Base-by-base conservation (phyloP, 2,888 invertebrate species). In the Calameuta pallipes region DNA sequence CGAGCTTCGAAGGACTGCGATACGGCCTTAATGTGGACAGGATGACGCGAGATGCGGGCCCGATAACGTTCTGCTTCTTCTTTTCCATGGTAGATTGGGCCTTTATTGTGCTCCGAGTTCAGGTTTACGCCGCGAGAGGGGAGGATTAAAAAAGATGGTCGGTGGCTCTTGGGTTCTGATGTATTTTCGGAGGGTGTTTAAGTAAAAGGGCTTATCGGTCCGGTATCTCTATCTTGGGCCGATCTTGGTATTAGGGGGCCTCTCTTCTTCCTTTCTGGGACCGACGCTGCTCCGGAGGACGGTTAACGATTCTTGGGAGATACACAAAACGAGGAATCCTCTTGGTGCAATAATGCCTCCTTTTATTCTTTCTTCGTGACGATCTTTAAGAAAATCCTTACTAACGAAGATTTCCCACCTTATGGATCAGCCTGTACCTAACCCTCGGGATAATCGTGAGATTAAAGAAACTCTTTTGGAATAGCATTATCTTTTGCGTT, bases 211-310 rank as follows among this genome's bases (percentile, higher is more conserved):
- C 83, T 85, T 87, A 87, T 87, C 87, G 81, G 69, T 68, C 37
- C 81, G 78, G 84, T 85, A 86, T 85, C 87, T 86, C 81, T 85
- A 86, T 85, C 85, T 79, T 36, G 69, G 75, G n/a, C 82, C 85
- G 80, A 85, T 85, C 85, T 85, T 76, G 76, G 82, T 82, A 83
- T 83, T 82, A 83, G 79, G 78, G 81, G 34, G 75, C 33, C 70
- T 23, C 31, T 15, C 23, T 31, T 33, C 11, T 70, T 70, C 70
- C 70, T 33, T 33, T 70, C 70, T 13, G 15, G 41, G 41, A 41
- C 41, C 41, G 41, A 41, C 41, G 41, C 41, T 41, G 4, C 6
- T 41, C 41, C 1, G 15, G 15, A 41, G 15, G 41, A 41, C 41
- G 41, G 41, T 41, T 41, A 41, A 41, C 41, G 41, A 41, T 41